Conservation (phyloP, 2,888 invertebrate species). For the Parnassius mnemosyne region DNA sequence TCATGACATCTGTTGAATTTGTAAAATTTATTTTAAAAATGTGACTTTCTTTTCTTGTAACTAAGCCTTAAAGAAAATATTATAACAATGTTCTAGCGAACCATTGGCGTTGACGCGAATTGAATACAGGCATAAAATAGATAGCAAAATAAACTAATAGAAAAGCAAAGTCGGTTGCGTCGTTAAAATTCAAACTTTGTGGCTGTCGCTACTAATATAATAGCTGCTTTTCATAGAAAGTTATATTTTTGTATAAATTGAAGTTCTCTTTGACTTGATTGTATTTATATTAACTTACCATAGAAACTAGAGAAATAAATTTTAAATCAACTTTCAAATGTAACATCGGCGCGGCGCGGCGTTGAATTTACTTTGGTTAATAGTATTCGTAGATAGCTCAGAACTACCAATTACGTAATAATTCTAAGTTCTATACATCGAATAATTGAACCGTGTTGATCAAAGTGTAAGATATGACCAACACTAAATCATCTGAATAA, state of each 20-base stretch:
- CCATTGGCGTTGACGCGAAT: conserved; percentile 1
- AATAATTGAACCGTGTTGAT: no score
- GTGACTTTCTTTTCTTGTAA: no score
- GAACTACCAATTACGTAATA: no score
- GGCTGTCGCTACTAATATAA: background rate
- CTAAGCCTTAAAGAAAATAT: no score
- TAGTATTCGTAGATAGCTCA: no score
- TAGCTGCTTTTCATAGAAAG: conserved; percentile 10
- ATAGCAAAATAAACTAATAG: conserved; percentile 8
- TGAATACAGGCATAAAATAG: conserved; percentile 15
- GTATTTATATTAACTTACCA: background rate
- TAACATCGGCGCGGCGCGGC: no score
- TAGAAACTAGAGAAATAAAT: conserved; percentile 2
- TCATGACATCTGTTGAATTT: no score
- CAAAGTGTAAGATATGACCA: no score
- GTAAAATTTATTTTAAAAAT: no score
- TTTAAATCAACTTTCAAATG: background rate
- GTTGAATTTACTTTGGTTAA: no score
- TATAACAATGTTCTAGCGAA: background rate
- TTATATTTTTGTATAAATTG: conserved; percentile 4
- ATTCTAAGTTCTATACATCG: no score
- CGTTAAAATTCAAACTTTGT: conserved; percentile 16
- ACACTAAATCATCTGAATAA: no score
- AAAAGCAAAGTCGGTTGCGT: background rate
- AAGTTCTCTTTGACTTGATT: background rate